Evolutionary conservation across 1,140 invertebrate species (phyloP).

Genomic region (Drosophila obscura): DNA sequence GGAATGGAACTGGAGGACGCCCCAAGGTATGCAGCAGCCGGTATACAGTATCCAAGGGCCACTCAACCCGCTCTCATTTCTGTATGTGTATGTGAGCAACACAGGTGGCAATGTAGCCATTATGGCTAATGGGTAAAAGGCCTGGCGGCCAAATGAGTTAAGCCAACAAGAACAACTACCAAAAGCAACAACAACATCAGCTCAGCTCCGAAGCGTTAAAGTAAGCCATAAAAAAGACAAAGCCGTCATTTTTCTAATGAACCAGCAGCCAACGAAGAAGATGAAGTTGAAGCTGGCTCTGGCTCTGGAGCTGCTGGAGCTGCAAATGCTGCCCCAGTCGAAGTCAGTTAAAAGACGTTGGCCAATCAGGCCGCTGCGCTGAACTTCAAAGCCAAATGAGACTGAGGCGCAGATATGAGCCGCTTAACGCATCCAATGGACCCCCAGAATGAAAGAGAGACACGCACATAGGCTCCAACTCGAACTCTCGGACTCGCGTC

Average conservation of each 20-base stretch:
- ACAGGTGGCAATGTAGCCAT: constrained; percentile 81
- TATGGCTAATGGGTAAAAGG: constrained; percentile 76
- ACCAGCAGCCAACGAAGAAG: constrained; percentile 46
- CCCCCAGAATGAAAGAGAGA: constrained; percentile 39
- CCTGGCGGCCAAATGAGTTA: constrained; percentile 75
- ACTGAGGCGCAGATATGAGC: constrained; percentile 65
- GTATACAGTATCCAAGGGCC: constrained; percentile 18
- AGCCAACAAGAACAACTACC: constrained; percentile 71
- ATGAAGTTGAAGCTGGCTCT: constrained; percentile 21
- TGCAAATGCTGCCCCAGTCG: constrained; percentile 49
- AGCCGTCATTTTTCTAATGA: constrained; percentile 83
- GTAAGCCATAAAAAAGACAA: constrained; percentile 82
- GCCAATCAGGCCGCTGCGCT: constrained; percentile 82
- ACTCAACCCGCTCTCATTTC: constrained; percentile 4
- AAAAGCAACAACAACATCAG: constrained; percentile 34
- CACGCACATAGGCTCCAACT: constrained; percentile 3
- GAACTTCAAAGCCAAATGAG: constrained; percentile 81
- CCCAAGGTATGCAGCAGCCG: constrained; percentile 60
- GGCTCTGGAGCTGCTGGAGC: neutral
- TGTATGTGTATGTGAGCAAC: constrained; percentile 51
- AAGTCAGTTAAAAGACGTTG: constrained; percentile 75
- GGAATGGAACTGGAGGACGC: constrained; percentile 44
- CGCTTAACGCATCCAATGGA: constrained; percentile 70
- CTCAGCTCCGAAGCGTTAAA: constrained; percentile 67
- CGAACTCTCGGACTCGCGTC: too few relatives aligned